A percentile compares a stretch with the other conserved stretches of the same genome.
Evolutionary conservation across 2,888 invertebrate species (phyloP).

Genomic region (Hipparchia semele): DNA sequence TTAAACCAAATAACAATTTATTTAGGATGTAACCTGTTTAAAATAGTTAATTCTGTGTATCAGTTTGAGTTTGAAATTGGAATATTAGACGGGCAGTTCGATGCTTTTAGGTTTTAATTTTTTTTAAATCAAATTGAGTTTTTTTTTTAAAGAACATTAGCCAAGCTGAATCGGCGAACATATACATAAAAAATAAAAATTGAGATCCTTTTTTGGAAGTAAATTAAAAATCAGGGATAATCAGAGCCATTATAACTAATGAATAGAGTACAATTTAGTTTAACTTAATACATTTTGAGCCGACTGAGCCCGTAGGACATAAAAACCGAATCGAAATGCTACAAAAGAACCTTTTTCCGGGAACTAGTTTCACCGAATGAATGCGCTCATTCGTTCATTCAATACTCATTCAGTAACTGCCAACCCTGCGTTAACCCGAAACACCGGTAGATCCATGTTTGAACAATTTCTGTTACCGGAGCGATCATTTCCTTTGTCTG

Average conservation of each 20-base stretch:
- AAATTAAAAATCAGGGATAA: background rate
- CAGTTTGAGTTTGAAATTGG: background rate
- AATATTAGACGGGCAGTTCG: too few species aligned
- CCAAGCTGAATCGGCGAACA: too few species aligned
- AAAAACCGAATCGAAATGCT: background rate
- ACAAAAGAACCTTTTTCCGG: conserved; percentile 5
- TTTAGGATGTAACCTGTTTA: background rate
- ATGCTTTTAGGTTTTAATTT: too few species aligned
- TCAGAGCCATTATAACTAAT: background rate
- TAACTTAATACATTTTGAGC: too few species aligned
- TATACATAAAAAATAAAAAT: too few species aligned
- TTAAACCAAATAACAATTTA: conserved; percentile 17
- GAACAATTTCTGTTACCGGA: conserved; percentile 33
- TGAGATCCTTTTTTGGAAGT: too few species aligned
- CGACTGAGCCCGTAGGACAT: too few species aligned
- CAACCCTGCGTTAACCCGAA: conserved; percentile 28
- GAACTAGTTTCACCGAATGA: background rate
- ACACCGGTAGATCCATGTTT: conserved; percentile 15
- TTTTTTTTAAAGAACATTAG: too few species aligned
- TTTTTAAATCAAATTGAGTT: too few species aligned
- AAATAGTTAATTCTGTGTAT: background rate
- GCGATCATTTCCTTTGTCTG: conserved; percentile 39
- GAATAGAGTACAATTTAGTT: too few species aligned
- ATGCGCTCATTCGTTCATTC: background rate
- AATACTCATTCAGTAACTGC: background rate